Conservation (phyloP, 2,113 vertebrate species). For the Shinisaurus crocodilurus region DNA sequence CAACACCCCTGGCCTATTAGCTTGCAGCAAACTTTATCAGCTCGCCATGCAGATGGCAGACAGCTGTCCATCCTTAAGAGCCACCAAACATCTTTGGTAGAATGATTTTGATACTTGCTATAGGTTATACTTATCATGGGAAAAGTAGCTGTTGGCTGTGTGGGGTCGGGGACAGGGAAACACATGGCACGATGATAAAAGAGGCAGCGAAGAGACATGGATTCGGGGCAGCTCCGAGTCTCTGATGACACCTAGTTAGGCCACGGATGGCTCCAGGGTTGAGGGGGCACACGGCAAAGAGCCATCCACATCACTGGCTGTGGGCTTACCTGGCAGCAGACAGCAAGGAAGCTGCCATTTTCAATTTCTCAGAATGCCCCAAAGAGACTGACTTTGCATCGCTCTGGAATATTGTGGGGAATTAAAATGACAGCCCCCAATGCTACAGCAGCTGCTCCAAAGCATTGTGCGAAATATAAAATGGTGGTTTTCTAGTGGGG, state of each 20-base stretch:
- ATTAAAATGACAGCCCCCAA: too few species aligned
- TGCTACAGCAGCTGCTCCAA: neutral
- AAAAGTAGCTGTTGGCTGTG: neutral
- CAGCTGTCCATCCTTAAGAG: neutral
- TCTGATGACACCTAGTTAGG: neutral
- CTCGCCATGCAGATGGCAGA: neutral
- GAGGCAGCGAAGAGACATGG: conserved; percentile 18
- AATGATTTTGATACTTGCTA: neutral
- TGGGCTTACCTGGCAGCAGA: too few species aligned
- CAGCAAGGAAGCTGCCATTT: neutral
- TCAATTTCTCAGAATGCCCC: neutral
- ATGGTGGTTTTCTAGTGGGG: neutral
- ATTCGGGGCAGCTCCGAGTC: conserved; percentile 24
- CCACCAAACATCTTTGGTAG: neutral
- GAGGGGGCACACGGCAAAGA: too few species aligned
- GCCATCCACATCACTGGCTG: too few species aligned
- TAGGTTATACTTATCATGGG: neutral
- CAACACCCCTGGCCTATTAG: neutral
- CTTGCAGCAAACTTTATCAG: neutral
- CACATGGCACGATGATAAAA: neutral
- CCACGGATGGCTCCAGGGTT: too few species aligned
- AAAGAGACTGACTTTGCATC: neutral
- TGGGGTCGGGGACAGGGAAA: neutral
- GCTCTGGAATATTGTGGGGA: too few species aligned
- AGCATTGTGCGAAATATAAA: neutral